Base-by-base conservation (phyloP, 2,113 vertebrate species). In the Cryptotis parvus region DNA sequence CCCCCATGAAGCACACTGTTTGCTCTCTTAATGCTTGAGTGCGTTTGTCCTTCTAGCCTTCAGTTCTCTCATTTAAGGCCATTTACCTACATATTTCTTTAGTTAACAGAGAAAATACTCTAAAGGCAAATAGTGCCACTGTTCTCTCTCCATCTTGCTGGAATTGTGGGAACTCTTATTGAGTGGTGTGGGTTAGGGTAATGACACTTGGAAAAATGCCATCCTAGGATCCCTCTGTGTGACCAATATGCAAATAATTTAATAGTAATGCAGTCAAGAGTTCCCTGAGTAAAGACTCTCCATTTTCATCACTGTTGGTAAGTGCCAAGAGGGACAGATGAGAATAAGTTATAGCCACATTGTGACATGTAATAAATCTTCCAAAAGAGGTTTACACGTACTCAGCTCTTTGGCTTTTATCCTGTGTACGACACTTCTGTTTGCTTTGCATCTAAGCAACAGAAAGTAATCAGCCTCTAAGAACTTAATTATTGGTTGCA, bases 381-480 rank as follows among this genome's bases (percentile, higher is more conserved):
- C 95, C 87, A 75, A 94, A 93, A 94, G 93, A 93, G 93, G 94
- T 94, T 97, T 96, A 92, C 91, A 79, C 0, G 24, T 80, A 92
- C 90, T 94, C 95, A 93, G 96, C 85, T 92, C 90, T 93, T 94
- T 96, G 95, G 78, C 90, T 96, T 95, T 95, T 94, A 96, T 94
- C 94, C 96, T 88, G 45, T 94, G 85, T 80, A 80, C 0, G 27
- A 92, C 87, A 90, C 90, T 96, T 95, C 84, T 96, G 95, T 97
- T 97, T 97, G 95, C 90, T 97, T 96, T 96, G 96, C 95, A 95
- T 95, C 95, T 96, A 91, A 94, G 94, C 95, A 96, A 94, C 95
- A 95, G 88, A 94, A 96, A 95, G 87, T 94, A 94, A 96, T 96
- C 95, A 95, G 93, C 85, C 35, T 87, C 70, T 73, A 88, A 95